These are phyloP conservation scores for Echinops telfairi DNA, from an alignment of 2,113 vertebrate species.

Conservation along the genomic window DNA sequence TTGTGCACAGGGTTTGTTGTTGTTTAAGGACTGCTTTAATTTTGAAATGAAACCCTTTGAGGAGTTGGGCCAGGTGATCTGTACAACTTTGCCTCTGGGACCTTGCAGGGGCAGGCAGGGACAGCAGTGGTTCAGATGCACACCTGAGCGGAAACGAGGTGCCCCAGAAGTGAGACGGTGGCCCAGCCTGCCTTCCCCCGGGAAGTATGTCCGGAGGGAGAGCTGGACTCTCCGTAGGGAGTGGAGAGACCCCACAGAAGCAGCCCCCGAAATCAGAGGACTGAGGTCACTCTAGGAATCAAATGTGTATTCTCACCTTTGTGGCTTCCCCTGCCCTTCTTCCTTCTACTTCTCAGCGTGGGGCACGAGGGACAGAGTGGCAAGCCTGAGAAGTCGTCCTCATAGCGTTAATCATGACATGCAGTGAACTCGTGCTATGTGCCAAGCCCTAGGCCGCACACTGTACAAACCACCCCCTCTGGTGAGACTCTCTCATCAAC, in stretches of 20 bases:
- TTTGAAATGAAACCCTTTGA: constrained; percentile 25
- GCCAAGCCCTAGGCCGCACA: not conserved
- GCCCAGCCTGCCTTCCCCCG: not conserved
- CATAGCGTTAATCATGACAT: constrained; percentile 2
- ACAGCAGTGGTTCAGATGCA: not conserved
- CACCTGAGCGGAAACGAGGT: not conserved
- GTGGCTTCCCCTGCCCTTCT: not conserved
- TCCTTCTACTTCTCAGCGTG: not conserved
- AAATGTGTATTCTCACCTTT: not conserved
- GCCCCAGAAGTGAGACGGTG: not conserved
- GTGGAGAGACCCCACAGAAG: constrained; percentile 26
- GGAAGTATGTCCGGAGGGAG: not conserved
- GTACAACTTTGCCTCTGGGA: constrained; percentile 36
- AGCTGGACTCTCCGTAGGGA: not conserved
- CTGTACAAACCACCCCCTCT: no score
- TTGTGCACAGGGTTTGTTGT: not conserved
- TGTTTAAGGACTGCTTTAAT: constrained; percentile 45
- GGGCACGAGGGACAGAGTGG: not conserved
- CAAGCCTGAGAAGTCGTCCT: not conserved
- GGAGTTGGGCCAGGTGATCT: not conserved
- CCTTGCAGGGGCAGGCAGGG: not conserved
- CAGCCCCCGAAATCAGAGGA: not conserved
- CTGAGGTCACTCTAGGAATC: not conserved
- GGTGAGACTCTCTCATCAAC: constrained; percentile 29
- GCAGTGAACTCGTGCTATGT: not conserved